Evolutionary conservation across 1,140 invertebrate species (phyloP).

Genomic region (Drosophila ercepeae): DNA sequence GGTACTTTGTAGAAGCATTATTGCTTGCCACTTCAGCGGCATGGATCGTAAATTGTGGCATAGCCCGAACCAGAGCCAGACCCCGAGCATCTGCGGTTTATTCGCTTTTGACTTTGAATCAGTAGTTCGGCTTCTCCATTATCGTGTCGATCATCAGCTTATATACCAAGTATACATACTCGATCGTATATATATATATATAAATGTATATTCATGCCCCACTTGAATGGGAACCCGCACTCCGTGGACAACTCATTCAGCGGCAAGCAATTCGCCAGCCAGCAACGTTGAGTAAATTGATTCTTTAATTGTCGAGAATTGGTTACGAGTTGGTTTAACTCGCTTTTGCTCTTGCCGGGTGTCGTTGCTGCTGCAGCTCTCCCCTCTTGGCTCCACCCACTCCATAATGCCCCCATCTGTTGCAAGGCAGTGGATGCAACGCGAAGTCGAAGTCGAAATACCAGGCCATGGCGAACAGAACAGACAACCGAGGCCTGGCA

Average conservation of each 20-base stretch:
- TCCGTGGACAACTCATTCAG: slow-evolving; percentile 41
- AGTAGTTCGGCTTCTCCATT: slow-evolving; percentile 63
- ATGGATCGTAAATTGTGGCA: slow-evolving; percentile 42
- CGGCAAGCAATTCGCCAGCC: slow-evolving; percentile 71
- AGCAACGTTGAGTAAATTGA: slow-evolving; percentile 79
- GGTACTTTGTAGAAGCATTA: slow-evolving; percentile 12
- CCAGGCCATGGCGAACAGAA: slow-evolving; percentile 30
- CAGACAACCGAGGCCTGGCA: slow-evolving; percentile 28
- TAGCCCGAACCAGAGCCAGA: no score
- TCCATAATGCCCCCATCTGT: slow-evolving; percentile 67
- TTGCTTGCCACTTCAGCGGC: slow-evolving; percentile 12
- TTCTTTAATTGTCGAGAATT: slow-evolving; percentile 81
- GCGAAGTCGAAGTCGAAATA: no score
- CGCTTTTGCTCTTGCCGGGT: slow-evolving; percentile 63
- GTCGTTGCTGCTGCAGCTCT: slow-evolving; percentile 3
- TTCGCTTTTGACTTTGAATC: slow-evolving; percentile 53
- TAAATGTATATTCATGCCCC: slow-evolving; percentile 48
- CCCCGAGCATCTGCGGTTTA: slow-evolving; percentile 34
- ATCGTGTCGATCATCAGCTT: slow-evolving; percentile 64
- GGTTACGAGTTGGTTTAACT: slow-evolving; percentile 79
- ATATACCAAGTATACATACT: slow-evolving; percentile 1
- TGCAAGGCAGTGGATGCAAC: slow-evolving; percentile 26
- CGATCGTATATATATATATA: slow-evolving; percentile 1
- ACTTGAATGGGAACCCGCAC: slow-evolving; percentile 58
- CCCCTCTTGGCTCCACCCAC: slow-evolving; percentile 9